These are phyloP conservation scores for Phrynocephalus versicolor DNA, from an alignment of 2,113 vertebrate species.

Conservation along the genomic window DNA sequence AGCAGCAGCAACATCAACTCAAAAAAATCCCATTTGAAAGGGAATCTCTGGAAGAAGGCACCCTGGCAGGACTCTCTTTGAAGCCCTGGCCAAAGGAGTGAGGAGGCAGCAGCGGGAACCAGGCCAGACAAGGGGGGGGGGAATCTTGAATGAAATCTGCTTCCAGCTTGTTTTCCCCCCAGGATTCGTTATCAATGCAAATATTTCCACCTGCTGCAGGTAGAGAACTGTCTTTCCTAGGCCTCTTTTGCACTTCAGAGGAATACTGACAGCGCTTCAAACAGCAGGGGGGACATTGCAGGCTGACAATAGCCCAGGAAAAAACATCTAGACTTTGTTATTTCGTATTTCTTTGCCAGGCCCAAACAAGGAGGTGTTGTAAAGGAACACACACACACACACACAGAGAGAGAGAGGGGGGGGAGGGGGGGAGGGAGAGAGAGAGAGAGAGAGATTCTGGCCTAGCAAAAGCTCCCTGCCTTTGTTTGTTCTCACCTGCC, in stretches of 20 bases:
- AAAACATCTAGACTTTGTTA: neutral
- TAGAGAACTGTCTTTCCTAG: neutral
- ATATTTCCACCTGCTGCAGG: slow-evolving; percentile 2
- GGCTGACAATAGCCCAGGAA: neutral
- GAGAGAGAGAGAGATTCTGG: no score
- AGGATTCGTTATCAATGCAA: slow-evolving; percentile 10
- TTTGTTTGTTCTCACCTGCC: no score
- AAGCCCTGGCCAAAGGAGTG: neutral
- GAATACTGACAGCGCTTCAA: neutral
- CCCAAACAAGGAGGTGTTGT: neutral
- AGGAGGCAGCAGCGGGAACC: neutral
- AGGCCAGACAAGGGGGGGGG: no score
- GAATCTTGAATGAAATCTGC: neutral
- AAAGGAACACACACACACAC: neutral
- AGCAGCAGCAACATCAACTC: no score
- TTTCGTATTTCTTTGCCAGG: neutral
- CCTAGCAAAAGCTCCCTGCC: no score
- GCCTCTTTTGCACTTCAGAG: neutral
- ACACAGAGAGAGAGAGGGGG: no score
- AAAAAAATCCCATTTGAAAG: no score
- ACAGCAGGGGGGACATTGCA: neutral
- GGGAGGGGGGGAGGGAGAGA: no score
- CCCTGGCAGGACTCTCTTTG: neutral
- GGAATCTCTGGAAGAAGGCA: no score
- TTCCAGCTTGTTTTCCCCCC: neutral